Evolutionary conservation across 2,797 vertebrate species (phyloP).

Genomic region (Phaenicophaeus curvirostris): DNA sequence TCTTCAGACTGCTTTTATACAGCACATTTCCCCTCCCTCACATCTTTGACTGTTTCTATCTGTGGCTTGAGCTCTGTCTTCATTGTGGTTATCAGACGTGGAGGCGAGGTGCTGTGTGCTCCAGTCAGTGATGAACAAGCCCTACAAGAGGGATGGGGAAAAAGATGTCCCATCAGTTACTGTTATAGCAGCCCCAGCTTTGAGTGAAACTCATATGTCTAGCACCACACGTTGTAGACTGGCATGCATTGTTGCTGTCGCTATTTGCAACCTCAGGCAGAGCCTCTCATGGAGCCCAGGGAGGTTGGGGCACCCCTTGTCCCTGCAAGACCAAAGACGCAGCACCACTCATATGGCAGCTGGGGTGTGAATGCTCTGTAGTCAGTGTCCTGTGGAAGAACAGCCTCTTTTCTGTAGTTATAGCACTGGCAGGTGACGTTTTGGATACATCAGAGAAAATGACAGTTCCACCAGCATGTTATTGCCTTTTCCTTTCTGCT

Average conservation of each 20-base stretch:
- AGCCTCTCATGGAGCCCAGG: neutral
- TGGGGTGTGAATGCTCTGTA: neutral
- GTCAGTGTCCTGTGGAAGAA: neutral
- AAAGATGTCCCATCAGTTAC: neutral
- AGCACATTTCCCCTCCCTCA: neutral
- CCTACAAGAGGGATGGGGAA: neutral
- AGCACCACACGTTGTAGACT: neutral
- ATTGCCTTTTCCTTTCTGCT: neutral
- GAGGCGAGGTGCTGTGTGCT: neutral
- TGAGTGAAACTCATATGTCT: neutral
- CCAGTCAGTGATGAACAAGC: rapidly evolving
- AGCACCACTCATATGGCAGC: neutral
- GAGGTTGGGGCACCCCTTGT: neutral
- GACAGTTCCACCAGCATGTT: rapidly evolving
- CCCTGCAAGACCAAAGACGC: neutral
- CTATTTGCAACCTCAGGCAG: neutral
- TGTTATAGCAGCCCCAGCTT: neutral
- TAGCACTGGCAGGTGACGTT: neutral
- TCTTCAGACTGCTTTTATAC: neutral
- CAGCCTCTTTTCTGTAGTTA: neutral
- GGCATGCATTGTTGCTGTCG: neutral
- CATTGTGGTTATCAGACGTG: neutral
- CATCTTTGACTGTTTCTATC: neutral
- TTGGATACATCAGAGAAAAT: neutral
- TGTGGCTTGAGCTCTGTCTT: neutral